phyloP scores from a whole-genome alignment of 2,113 vertebrate species.

The Dascyllus trimaculatus region DNA sequence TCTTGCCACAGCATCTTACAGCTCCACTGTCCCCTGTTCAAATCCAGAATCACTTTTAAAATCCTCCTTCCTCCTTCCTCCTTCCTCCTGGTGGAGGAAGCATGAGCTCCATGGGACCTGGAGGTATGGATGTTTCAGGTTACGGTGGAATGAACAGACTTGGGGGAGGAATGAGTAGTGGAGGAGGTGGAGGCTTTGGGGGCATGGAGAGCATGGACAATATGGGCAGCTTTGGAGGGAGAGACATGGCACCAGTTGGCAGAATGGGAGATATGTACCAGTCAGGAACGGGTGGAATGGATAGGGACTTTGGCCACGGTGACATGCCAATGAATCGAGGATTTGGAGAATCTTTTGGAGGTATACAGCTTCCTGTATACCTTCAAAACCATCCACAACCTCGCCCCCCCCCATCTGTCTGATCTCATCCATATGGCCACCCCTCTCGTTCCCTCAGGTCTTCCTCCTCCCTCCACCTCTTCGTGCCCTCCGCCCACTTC shows the following conservation, averaged over 20 bases:
- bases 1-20: too few relatives aligned
- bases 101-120: conserved; percentile 92
- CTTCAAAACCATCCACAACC: too few relatives aligned
- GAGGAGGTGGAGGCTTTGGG: conserved; percentile 87
- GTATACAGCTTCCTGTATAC: too few relatives aligned
- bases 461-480: too few relatives aligned
- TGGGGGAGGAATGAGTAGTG: conserved; percentile 88
- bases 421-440: too few relatives aligned
- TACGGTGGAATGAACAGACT: conserved; percentile 94
- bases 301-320: conserved; percentile 93
- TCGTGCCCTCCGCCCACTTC: too few relatives aligned
- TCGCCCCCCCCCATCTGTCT: too few relatives aligned
- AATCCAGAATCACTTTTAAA: too few relatives aligned
- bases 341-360: conserved; percentile 95
- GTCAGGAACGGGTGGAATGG: conserved; percentile 93
- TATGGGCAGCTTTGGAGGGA: conserved; percentile 91
- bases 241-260: conserved; percentile 87
- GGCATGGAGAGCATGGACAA: conserved; percentile 92
- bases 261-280: conserved; percentile 93
- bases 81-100: conserved; percentile 88
- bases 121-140: conserved; percentile 92
- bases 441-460: too few relatives aligned
- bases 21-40: too few relatives aligned
- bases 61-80: too few relatives aligned
- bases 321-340: conserved; percentile 94